Evolutionary conservation across 2,113 vertebrate species (phyloP).

Genomic region (Daubentonia madagascariensis): DNA sequence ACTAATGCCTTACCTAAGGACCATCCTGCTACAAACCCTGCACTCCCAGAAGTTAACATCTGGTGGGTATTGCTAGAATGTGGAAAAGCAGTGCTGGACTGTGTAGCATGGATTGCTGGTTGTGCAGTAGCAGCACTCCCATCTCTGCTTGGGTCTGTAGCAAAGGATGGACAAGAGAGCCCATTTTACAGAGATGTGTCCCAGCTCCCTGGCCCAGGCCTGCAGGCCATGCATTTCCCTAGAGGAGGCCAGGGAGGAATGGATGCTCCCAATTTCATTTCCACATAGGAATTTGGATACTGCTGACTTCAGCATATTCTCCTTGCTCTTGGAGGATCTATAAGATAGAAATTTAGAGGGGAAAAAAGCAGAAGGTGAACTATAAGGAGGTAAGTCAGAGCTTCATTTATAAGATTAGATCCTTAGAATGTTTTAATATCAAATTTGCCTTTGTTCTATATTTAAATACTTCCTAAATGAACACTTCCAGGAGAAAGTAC

Average conservation of each 20-base stretch:
- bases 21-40: background rate
- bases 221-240: background rate
- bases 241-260: background rate
- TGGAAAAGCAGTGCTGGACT: background rate
- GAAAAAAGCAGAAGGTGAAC: background rate
- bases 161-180: background rate
- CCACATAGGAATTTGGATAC: background rate
- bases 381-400: background rate
- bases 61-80: background rate
- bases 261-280: background rate
- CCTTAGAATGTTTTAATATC: background rate
- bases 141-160: background rate
- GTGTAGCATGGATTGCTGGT: background rate
- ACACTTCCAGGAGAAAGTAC: background rate
- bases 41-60: background rate
- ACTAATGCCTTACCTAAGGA: background rate
- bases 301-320: background rate
- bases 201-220: background rate
- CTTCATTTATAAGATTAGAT: background rate
- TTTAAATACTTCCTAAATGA: constrained; percentile 9
- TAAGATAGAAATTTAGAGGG: background rate
- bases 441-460: constrained; percentile 7
- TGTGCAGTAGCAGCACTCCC: background rate
- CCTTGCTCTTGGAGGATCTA: background rate
- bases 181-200: background rate